These are phyloP conservation scores for Pseudococcus jackbeardsleyi DNA, from an alignment of 2,888 invertebrate species.

Conservation along the genomic window DNA sequence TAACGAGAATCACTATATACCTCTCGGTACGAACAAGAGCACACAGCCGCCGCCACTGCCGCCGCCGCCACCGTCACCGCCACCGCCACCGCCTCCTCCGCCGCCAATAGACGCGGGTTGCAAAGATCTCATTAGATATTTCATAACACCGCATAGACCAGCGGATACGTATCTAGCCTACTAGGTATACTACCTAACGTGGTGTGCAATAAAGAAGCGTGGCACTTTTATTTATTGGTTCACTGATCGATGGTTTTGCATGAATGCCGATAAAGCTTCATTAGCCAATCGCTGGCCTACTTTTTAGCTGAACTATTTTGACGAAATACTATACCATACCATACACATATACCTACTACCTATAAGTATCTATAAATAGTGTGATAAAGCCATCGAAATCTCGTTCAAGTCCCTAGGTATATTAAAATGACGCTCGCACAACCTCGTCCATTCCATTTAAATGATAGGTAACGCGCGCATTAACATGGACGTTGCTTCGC, in stretches of 20 bases:
- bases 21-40: constrained; percentile 61
- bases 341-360: neutral
- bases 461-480: neutral
- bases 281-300: constrained; percentile 63
- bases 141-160: constrained; percentile 59
- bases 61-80: neutral
- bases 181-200: constrained; percentile 35
- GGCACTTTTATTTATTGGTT: constrained; percentile 64
- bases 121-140: constrained; percentile 63
- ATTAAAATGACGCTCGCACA: constrained; percentile 44
- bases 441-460: neutral
- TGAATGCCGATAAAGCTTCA: constrained; percentile 63
- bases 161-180: constrained; percentile 57
- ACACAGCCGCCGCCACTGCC: neutral
- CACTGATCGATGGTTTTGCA: constrained; percentile 64
- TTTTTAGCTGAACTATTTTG: constrained; percentile 54
- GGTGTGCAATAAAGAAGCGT: constrained; percentile 60
- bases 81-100: neutral
- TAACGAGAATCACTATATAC: constrained; percentile 58
- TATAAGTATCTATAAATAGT: constrained; percentile 7
- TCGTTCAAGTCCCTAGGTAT: too few relatives aligned
- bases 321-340: neutral
- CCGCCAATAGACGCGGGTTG: constrained; percentile 53
- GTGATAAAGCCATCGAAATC: constrained; percentile 49
- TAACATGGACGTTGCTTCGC: neutral